phyloP scores from a whole-genome alignment of 1,140 invertebrate genomes.

The Latrodectus geometricus region DNA sequence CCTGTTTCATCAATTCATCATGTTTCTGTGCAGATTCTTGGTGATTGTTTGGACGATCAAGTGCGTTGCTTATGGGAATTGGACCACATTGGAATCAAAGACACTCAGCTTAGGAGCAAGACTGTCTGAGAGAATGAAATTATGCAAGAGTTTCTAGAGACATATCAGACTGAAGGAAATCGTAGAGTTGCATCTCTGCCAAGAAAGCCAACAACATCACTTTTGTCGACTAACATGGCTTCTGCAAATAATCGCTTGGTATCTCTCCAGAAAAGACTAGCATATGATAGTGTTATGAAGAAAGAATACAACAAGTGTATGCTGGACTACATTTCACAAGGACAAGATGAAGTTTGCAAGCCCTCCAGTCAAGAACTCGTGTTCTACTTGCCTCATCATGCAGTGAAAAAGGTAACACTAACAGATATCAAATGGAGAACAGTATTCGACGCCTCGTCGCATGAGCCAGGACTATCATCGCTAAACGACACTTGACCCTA shows the following conservation, averaged over 20 bases:
- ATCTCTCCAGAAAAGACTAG: conserved; percentile 20
- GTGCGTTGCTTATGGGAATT: no score
- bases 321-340: neutral
- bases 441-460: conserved; percentile 25
- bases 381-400: conserved; percentile 40
- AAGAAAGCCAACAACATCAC: neutral
- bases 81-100: no score
- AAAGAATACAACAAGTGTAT: neutral
- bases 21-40: no score
- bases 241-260: neutral
- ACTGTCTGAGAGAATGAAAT: no score
- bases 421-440: no score
- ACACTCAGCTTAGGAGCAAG: no score
- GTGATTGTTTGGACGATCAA: no score
- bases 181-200: conserved; percentile 1
- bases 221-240: neutral
- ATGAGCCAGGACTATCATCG: conserved; percentile 14
- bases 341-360: neutral
- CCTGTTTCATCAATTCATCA: no score
- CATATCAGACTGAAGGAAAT: no score
- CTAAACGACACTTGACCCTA: conserved; percentile 45
- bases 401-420: conserved; percentile 4
- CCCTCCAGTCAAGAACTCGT: neutral
- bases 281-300: neutral
- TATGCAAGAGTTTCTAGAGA: no score